Conservation (phyloP, 2,888 invertebrate genomes). For the Epistrophe grossulariae region DNA sequence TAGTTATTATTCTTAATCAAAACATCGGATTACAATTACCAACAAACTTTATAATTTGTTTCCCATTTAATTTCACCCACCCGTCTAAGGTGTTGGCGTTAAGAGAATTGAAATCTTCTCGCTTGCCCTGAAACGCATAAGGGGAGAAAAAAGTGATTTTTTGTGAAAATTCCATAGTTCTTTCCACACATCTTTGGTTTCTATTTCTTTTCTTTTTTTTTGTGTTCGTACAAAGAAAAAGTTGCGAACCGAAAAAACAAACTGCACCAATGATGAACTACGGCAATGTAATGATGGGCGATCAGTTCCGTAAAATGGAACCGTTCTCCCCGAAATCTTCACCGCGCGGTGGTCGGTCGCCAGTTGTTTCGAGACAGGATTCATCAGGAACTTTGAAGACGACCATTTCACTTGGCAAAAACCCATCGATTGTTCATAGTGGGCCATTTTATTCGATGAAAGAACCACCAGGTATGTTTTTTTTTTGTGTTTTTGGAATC, state of each 20-base stretch:
- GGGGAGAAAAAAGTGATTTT: conserved; percentile 3
- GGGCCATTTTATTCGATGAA: conserved; percentile 99
- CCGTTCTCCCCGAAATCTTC: conserved; percentile 98
- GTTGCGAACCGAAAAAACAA: background rate
- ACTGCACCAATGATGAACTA: conserved; percentile 82
- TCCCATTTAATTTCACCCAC: background rate
- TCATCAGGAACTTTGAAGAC: conserved; percentile 98
- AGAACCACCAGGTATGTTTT: conserved; percentile 92
- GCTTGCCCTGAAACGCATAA: conserved; percentile 73
- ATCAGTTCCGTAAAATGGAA: conserved; percentile 96
- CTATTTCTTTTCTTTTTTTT: conserved; percentile 17
- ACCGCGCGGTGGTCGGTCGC: conserved; percentile 96
- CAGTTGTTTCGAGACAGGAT: conserved; percentile 97
- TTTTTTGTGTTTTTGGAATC: background rate
- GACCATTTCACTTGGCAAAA: conserved; percentile 98
- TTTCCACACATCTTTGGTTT: conserved; percentile 15
- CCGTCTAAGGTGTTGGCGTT: conserved; percentile 31
- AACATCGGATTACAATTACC: conserved; percentile 10
- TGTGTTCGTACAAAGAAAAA: conserved; percentile 17
- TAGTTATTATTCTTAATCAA: conserved; percentile 31
- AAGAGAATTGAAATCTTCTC: conserved; percentile 43
- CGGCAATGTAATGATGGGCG: conserved; percentile 93
- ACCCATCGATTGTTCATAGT: conserved; percentile 98
- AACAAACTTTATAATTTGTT: background rate
- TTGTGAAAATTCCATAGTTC: conserved; percentile 17